Evolutionary conservation across 2,888 invertebrate genomes (phyloP).

Genomic region (Acronicta aceris): DNA sequence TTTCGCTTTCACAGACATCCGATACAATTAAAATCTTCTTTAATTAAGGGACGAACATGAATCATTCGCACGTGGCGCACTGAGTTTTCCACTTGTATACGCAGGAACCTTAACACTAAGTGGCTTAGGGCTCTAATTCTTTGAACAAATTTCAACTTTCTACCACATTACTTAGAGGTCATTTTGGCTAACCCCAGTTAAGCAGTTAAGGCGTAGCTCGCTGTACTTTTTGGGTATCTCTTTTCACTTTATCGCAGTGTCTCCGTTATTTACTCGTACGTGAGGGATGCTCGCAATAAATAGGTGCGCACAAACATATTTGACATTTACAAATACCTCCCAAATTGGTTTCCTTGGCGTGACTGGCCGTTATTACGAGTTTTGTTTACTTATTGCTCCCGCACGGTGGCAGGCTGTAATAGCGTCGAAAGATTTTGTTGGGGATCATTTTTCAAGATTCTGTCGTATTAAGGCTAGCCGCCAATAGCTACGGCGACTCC

Average conservation of each 20-base stretch:
- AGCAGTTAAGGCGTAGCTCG: conserved; percentile 75
- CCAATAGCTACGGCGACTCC: conserved; percentile 30
- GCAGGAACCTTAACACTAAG: conserved; percentile 72
- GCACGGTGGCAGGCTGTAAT: conserved; percentile 66
- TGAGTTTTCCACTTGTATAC: conserved; percentile 87
- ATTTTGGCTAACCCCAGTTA: conserved; percentile 60
- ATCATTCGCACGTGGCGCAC: conserved; percentile 90
- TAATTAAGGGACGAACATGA: conserved; percentile 89
- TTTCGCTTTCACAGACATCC: conserved; percentile 89
- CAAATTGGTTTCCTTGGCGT: conserved; percentile 86
- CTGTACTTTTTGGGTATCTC: conserved; percentile 81
- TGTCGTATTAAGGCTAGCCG: conserved; percentile 47
- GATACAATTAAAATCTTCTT: conserved; percentile 90
- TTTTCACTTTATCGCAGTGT: conserved; percentile 88
- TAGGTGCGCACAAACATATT: conserved; percentile 88
- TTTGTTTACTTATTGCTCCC: conserved; percentile 82
- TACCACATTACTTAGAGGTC: conserved; percentile 61
- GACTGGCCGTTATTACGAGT: conserved; percentile 84
- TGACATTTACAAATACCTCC: conserved; percentile 88
- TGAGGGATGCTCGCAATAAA: conserved; percentile 89
- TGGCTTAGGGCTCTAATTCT: conserved; percentile 64
- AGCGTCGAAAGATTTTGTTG: conserved; percentile 59
- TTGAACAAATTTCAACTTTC: conserved; percentile 73
- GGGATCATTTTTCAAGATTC: conserved; percentile 54
- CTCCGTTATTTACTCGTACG: conserved; percentile 88